Percentiles rank a stretch among this genome's conserved stretches.
Evolutionary conservation across 2,888 invertebrate genomes (phyloP).

Genomic region (Siphlonurus alternatus): DNA sequence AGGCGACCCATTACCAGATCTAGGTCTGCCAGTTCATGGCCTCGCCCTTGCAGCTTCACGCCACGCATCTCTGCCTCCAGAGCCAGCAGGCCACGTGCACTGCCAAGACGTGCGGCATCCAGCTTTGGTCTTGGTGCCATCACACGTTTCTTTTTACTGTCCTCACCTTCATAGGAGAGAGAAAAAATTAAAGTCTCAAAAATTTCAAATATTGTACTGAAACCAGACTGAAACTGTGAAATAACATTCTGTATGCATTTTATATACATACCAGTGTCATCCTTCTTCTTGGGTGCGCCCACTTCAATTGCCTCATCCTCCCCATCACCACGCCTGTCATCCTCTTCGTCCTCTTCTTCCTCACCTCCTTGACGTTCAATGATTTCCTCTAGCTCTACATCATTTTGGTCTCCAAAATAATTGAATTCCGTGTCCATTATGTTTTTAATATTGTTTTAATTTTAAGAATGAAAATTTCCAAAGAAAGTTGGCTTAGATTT

Average conservation of each 20-base stretch:
- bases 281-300: not conserved
- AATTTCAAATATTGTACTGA: not conserved
- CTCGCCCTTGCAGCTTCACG: conserved; percentile 66
- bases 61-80: conserved; percentile 63
- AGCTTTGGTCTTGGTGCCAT: conserved; percentile 47
- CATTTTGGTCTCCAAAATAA: not conserved
- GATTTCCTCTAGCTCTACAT: not conserved
- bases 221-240: not conserved
- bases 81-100: conserved; percentile 63
- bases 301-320: not conserved
- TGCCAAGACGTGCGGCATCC: conserved; percentile 50
- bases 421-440: not conserved
- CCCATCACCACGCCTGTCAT: not conserved
- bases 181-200: not conserved
- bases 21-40: conserved; percentile 68
- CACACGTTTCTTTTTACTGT: conserved; percentile 33
- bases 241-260: too few relatives aligned
- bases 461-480: too few relatives aligned
- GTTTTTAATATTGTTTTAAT: too few relatives aligned
- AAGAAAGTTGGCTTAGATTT: too few relatives aligned
- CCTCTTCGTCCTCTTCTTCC: not conserved
- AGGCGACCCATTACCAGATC: conserved; percentile 59
- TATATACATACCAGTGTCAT: not conserved
- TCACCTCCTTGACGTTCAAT: not conserved
- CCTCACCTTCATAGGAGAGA: conserved; percentile 13